Evolutionary conservation across 1,140 invertebrate genomes (phyloP), one percentile per base, ranked within the genome.

Genomic region (Bombus huntii): DNA sequence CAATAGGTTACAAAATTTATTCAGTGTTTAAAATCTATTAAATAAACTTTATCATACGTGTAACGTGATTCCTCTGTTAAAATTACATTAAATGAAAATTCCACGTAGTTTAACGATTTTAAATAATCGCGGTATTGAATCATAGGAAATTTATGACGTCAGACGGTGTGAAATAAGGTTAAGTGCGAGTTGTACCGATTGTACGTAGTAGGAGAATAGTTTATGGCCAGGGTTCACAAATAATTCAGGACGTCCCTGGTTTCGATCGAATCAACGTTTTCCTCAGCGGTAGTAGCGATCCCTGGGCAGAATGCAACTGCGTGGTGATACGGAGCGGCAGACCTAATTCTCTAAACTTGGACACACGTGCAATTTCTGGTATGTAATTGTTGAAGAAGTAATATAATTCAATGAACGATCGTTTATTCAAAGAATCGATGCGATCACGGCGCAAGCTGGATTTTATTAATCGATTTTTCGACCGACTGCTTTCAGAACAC

Each of bases 241-340:
- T 78, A 80, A 80, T 80, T 79, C 31, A 68, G 57, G 59, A 79
- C 81, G 66, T 83, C 79, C 85, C 88, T 84, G 74, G 42, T 65
- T 83, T 86, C 80, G 82, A 83, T 83, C 65, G 83, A 85, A 62
- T 74, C 71, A 70, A 92, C 76, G 89, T 91, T 91, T 87, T 86
- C 80, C 47, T 83, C 70, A 76, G 62, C 34, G 83, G 73, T 89
- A 91, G 86, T 89, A 89, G 65, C 37, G 62, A 57, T 76, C 68
- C 71, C 74, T 79, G 82, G 81, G 68, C 82, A 87, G 86, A 84
- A 79, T 83, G 75, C 82, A 87, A 87, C 62, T 80, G 62, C 62
- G 81, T 80, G 42, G 74, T 82, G 81, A 72, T 37, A 76, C 76
- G 75, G 59, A 83, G 44, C 59, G 62, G 42, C 53, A 62, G 65